A percentile compares a stretch with the other conserved stretches of the same genome.
Evolutionary conservation across 2,797 vertebrate species (phyloP).

Genomic region (Alectoris magna): DNA sequence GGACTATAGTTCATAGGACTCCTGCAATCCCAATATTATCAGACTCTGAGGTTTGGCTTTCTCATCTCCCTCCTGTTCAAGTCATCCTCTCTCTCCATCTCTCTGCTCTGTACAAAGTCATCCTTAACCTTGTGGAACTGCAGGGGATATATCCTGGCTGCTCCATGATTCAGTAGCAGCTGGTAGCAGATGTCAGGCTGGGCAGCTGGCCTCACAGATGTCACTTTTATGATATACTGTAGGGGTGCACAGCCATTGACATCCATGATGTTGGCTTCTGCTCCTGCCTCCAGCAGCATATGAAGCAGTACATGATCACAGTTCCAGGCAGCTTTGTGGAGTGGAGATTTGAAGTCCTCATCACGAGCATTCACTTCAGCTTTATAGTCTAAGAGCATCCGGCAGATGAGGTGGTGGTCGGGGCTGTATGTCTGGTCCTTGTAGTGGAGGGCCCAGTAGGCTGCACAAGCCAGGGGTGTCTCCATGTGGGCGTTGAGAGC

Average conservation of each 20-base stretch:
- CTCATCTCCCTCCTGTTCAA: background rate
- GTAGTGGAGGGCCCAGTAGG: constrained; percentile 90
- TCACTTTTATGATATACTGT: constrained; percentile 94
- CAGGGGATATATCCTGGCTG: constrained; percentile 89
- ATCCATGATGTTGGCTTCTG: constrained; percentile 89
- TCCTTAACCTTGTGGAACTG: constrained; percentile 95
- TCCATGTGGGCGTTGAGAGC: constrained; percentile 86
- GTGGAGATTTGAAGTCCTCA: constrained; percentile 90
- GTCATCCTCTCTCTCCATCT: background rate
- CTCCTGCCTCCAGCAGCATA: constrained; percentile 93
- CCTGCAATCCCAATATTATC: background rate
- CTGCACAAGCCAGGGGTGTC: constrained; percentile 88
- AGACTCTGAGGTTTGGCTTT: background rate
- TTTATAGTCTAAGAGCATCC: constrained; percentile 88
- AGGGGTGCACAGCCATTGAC: constrained; percentile 92
- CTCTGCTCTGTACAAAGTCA: background rate
- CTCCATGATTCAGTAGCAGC: constrained; percentile 91
- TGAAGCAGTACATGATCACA: constrained; percentile 91
- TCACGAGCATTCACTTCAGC: constrained; percentile 89
- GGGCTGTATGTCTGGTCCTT: constrained; percentile 89
- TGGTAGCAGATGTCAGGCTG: constrained; percentile 91
- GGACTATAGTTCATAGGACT: background rate
- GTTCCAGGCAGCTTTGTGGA: constrained; percentile 98
- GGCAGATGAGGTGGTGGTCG: constrained; percentile 90
- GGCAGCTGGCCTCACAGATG: constrained; percentile 84